phyloP scores from a whole-genome alignment of 1,140 invertebrate species.

The Zophobas atratus region DNA sequence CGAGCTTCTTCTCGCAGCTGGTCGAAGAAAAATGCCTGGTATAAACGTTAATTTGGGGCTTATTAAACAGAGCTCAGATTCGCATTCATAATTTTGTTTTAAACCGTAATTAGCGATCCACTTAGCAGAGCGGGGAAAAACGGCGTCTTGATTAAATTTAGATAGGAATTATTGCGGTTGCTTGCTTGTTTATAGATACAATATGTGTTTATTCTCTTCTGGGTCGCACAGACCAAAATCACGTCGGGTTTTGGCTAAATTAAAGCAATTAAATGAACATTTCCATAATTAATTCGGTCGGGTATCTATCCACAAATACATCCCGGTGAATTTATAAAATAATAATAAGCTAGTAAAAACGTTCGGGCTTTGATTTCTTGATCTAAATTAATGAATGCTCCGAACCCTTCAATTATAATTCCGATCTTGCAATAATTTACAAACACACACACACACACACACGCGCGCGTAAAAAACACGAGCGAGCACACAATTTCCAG shows the following conservation, averaged over 20 bases:
- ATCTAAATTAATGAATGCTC: conserved; percentile 27
- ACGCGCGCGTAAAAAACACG: neutral
- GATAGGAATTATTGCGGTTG: neutral
- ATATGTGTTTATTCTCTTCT: conserved; percentile 13
- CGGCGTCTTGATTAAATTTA: neutral
- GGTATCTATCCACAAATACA: conserved; percentile 16
- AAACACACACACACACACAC: neutral
- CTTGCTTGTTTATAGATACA: neutral
- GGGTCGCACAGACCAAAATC: conserved; percentile 7
- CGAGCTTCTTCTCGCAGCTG: neutral
- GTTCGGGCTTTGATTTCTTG: conserved; percentile 26
- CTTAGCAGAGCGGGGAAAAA: conserved; percentile 8
- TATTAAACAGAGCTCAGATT: conserved; percentile 17
- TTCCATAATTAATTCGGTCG: conserved; percentile 28
- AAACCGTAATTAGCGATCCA: conserved; percentile 18
- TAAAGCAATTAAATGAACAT: conserved; percentile 30
- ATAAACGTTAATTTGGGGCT: conserved; percentile 3
- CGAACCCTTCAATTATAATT: conserved; percentile 26
- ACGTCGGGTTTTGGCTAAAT: conserved; percentile 28
- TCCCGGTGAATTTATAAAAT: conserved; percentile 24
- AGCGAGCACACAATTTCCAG: neutral
- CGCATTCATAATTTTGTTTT: conserved; percentile 35
- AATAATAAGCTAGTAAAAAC: conserved; percentile 26
- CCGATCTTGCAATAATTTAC: conserved; percentile 9
- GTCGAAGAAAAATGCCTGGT: conserved; percentile 9